These are phyloP conservation scores for Vulpes lagopus DNA, from an alignment of 2,113 vertebrate genomes.

Conservation along the genomic window DNA sequence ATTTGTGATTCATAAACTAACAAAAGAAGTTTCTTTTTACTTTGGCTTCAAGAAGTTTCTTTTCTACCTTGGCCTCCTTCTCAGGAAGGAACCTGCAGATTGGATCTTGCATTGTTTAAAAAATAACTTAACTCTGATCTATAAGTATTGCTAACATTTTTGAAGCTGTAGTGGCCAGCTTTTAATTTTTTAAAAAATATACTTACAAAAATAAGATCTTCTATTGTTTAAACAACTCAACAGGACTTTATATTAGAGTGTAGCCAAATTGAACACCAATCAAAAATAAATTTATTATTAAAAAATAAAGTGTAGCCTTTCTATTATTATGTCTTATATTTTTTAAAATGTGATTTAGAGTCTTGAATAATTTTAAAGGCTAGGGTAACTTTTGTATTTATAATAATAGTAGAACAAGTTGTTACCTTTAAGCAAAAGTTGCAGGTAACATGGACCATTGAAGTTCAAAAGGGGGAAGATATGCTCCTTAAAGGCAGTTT, in stretches of 20 bases:
- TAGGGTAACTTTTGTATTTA: background rate
- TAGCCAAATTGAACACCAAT: background rate
- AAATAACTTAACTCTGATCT: background rate
- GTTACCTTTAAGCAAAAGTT: background rate
- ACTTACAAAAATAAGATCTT: background rate
- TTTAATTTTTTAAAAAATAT: constrained; percentile 21
- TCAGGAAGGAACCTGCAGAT: background rate
- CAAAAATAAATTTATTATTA: too few relatives aligned
- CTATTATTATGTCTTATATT: background rate
- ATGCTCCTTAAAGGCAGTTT: background rate
- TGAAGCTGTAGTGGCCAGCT: background rate
- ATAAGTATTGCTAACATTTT: background rate
- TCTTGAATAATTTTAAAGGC: background rate
- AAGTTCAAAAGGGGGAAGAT: background rate
- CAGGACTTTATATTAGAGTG: background rate
- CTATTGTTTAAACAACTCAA: background rate
- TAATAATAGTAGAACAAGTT: background rate
- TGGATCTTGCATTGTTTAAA: constrained; percentile 16
- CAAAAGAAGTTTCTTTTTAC: background rate
- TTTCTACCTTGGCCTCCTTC: background rate
- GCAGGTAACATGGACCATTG: background rate
- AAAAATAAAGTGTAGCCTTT: background rate
- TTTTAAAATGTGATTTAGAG: background rate
- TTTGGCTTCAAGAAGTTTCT: background rate
- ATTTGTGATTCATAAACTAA: constrained; percentile 15